Conservation (phyloP, 2,888 invertebrate genomes). For the Epirrhoe tristata region DNA sequence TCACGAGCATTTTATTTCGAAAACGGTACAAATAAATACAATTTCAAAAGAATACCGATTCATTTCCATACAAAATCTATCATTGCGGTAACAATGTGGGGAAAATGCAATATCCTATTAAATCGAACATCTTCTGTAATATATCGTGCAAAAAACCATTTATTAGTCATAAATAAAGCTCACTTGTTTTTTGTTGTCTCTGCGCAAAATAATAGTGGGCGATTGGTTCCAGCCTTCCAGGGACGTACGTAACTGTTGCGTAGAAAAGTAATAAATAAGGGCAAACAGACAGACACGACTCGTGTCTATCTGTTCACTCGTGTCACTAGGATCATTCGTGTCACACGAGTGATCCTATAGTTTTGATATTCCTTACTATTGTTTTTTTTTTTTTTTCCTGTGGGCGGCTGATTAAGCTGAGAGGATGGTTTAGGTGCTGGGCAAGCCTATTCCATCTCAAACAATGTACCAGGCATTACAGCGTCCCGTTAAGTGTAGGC, state of each 20-base stretch:
- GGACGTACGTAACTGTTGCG: conserved; percentile 21
- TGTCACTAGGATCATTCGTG: too few species aligned
- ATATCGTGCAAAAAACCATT: conserved; percentile 57
- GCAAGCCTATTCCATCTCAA: too few species aligned
- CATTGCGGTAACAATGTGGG: conserved; percentile 41
- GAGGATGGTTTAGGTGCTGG: too few species aligned
- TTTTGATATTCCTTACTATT: too few species aligned
- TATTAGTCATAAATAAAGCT: conserved; percentile 65
- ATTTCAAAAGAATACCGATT: neutral
- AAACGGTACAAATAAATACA: neutral
- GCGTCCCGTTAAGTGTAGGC: too few species aligned
- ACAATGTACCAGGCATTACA: too few species aligned
- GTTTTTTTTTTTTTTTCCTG: too few species aligned
- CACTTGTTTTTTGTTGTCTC: conserved; percentile 53
- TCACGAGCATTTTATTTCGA: neutral
- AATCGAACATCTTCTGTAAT: conserved; percentile 50
- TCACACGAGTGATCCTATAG: too few species aligned
- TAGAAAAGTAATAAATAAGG: neutral
- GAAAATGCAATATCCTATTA: conserved; percentile 59
- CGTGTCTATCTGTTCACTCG: too few species aligned
- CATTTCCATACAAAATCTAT: conserved; percentile 36
- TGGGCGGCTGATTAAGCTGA: too few species aligned
- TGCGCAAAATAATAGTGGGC: conserved; percentile 46
- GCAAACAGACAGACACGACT: too few species aligned
- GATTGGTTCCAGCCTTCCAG: conserved; percentile 11